Evolutionary conservation across 2,797 vertebrate genomes (phyloP).

Genomic region (Decapterus maruadsi): DNA sequence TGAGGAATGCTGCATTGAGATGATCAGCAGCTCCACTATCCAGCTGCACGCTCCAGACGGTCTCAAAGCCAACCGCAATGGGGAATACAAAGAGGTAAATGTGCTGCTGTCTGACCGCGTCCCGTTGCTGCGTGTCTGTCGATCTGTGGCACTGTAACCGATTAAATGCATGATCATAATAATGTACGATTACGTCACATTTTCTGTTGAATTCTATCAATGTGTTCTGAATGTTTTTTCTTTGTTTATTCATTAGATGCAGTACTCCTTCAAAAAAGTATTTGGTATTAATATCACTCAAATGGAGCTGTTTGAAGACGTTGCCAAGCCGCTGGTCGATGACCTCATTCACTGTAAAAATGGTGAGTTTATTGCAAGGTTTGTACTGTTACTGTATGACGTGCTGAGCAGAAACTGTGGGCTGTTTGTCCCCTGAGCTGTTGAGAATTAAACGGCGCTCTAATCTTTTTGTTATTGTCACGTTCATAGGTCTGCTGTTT

Average conservation of each 20-base stretch:
- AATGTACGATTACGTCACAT: not conserved
- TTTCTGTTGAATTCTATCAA: not conserved
- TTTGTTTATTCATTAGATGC: slow-evolving; percentile 83
- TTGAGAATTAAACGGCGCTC: not conserved
- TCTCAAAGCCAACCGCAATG: slow-evolving; percentile 91
- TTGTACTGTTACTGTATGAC: not conserved
- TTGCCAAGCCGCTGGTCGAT: slow-evolving; percentile 92
- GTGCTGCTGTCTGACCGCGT: not conserved
- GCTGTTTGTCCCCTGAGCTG: not conserved
- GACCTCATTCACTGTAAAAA: slow-evolving; percentile 95
- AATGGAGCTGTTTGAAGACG: slow-evolving; percentile 91
- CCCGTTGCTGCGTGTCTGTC: not conserved
- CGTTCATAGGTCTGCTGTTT: slow-evolving; percentile 92
- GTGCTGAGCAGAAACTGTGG: not conserved
- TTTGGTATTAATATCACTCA: slow-evolving; percentile 92
- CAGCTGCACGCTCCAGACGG: slow-evolving; percentile 96
- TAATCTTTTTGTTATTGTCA: not conserved
- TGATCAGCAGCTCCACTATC: slow-evolving; percentile 91
- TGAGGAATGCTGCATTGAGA: slow-evolving; percentile 93
- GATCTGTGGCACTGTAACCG: too few relatives aligned
- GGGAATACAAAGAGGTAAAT: slow-evolving; percentile 94
- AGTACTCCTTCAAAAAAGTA: slow-evolving; percentile 96
- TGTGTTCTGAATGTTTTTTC: not conserved
- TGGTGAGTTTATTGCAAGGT: slow-evolving; percentile 80
- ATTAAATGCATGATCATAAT: not conserved